These are phyloP conservation scores for Bujurquina vittata DNA, from an alignment of 2,113 vertebrate species.

Conservation along the genomic window DNA sequence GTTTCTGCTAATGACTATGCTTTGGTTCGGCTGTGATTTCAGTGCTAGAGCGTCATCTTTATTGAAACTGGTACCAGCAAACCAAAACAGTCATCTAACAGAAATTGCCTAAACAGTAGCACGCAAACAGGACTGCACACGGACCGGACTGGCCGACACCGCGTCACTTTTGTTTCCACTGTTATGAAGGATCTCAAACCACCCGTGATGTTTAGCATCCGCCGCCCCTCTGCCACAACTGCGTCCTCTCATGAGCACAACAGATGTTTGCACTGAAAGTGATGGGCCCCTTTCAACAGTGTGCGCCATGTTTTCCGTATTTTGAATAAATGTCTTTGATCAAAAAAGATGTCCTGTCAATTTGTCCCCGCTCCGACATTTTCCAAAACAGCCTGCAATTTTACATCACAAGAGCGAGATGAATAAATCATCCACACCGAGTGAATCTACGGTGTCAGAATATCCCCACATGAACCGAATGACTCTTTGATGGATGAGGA, in stretches of 20 bases:
- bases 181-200: slow-evolving; percentile 3
- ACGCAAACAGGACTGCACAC: not conserved
- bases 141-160: not conserved
- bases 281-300: not conserved
- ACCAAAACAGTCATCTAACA: not conserved
- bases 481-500: not conserved
- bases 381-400: not conserved
- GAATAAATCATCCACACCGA: slow-evolving; percentile 18
- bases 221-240: not conserved
- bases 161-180: slow-evolving; percentile 11
- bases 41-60: not conserved
- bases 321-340: slow-evolving; percentile 24
- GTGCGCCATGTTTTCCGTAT: not conserved
- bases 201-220: not conserved
- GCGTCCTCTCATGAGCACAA: not conserved
- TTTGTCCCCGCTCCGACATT: not conserved
- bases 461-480: not conserved
- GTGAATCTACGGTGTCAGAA: not conserved
- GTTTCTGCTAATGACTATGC: not conserved
- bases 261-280: not conserved
- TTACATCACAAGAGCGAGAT: not conserved
- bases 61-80: not conserved
- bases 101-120: not conserved
- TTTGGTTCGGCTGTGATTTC: not conserved
- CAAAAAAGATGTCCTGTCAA: slow-evolving; percentile 9